Conservation (phyloP, 2,113 vertebrate species). For the Abramis brama region DNA sequence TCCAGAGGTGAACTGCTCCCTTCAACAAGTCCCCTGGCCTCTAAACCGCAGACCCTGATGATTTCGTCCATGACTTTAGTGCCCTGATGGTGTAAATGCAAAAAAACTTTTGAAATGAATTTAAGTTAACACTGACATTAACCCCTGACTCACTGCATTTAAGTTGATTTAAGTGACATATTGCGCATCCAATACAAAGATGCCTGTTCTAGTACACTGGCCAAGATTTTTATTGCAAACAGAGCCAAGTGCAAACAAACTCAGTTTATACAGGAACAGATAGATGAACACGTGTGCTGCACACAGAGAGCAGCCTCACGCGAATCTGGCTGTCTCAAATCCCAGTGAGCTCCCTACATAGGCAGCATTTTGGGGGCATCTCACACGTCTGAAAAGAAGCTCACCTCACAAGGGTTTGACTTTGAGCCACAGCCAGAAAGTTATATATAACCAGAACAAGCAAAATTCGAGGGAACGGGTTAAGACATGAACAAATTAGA, state of each 20-base stretch:
- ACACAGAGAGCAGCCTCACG: not conserved
- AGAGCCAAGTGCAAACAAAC: not conserved
- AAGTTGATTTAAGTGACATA: not conserved
- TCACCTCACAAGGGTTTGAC: not conserved
- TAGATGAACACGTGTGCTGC: constrained; percentile 10
- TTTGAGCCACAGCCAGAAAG: not conserved
- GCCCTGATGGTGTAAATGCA: constrained; percentile 64
- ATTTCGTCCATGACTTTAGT: constrained; percentile 76
- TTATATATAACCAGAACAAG: not conserved
- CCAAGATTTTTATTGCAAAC: not conserved
- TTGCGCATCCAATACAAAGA: not conserved
- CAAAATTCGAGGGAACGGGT: not conserved
- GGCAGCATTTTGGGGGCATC: not conserved
- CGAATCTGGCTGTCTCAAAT: not conserved
- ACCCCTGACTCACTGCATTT: not conserved
- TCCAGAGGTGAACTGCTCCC: constrained; percentile 75
- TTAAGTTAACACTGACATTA: not conserved
- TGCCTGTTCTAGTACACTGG: too few relatives aligned
- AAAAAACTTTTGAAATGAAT: too few relatives aligned
- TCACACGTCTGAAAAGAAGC: not conserved
- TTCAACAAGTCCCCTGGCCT: constrained; percentile 74
- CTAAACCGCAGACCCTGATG: constrained; percentile 76
- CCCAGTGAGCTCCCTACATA: not conserved
- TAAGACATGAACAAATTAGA: not conserved
- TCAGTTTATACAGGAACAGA: not conserved